Percentiles rank a stretch among this genome's conserved stretches.
phyloP scores from a whole-genome alignment of 2,797 vertebrate genomes.

The Fratercula arctica region DNA sequence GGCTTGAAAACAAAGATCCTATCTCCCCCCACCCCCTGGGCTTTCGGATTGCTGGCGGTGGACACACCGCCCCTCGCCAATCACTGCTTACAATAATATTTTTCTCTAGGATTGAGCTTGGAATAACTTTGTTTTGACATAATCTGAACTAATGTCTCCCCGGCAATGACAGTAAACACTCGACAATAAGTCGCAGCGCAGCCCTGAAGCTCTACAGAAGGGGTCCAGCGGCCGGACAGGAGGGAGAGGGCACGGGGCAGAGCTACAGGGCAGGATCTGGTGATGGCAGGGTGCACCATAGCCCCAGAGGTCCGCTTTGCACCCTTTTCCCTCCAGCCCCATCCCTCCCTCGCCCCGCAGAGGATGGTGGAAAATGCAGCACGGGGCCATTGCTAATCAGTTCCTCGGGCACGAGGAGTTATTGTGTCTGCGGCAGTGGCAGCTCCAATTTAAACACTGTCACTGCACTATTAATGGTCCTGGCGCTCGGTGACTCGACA shows the following conservation, averaged over 20 bases:
- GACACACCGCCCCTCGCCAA: constrained; percentile 41
- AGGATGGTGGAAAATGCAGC: constrained; percentile 23
- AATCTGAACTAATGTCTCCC: constrained; percentile 64
- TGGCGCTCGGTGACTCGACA: neutral
- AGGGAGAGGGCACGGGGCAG: neutral
- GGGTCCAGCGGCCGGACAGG: neutral
- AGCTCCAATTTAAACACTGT: constrained; percentile 46
- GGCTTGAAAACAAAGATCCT: constrained; percentile 58
- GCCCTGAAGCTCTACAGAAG: constrained; percentile 48
- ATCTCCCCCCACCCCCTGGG: constrained; percentile 45
- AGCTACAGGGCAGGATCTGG: neutral
- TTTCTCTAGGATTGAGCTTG: constrained; percentile 56
- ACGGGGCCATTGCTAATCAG: neutral
- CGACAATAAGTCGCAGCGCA: constrained; percentile 23
- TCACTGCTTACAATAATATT: constrained; percentile 63
- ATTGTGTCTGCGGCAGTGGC: constrained; percentile 45
- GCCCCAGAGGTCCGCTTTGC: neutral
- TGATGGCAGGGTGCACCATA: neutral
- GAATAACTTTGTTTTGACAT: constrained; percentile 70
- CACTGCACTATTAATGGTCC: constrained; percentile 53
- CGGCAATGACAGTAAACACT: constrained; percentile 73
- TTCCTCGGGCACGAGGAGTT: neutral
- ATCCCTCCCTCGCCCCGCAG: neutral
- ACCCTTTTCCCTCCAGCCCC: neutral
- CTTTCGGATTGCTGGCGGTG: constrained; percentile 58